Base-by-base conservation (phyloP, 2,888 invertebrate genomes). In the Cephus pygmeus region DNA sequence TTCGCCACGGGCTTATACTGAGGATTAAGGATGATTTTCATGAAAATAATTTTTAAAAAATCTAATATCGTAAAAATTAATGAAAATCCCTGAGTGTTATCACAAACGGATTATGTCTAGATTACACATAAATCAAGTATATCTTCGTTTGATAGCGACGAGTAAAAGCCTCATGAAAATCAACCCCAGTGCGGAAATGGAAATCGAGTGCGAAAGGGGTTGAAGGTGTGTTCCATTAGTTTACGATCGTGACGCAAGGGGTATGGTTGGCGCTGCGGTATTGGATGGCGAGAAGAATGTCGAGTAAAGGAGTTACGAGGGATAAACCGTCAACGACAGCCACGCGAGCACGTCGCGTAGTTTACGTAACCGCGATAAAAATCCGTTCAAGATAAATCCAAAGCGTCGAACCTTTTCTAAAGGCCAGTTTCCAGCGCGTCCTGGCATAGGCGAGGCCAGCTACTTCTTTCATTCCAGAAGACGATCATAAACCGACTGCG, bases 251-350 rank as follows among this genome's bases (percentile, higher is more conserved):
- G 56, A 56, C 23, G 56, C 56, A 23, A 56, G 56, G 56, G 56
- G 15, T 6, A 56, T 2, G 23, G 23, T 23, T 23, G 56, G 56
- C 56, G 56, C 56, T 56, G 56, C 9, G 23, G 56, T 56, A 56
- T 23, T 23, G 23, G 56, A 1, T 6, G 79, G 71, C 30, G 23
- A 71, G 6, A 35, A 35, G 9, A 71, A 11, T 30, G 9, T 71
- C 71, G 71, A 83, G 83, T 80, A 82, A 82, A 82, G 83, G 81
- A 83, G 83, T 81, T 82, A 83, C 81, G 80, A 75, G 69, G 79
- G 78, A 82, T 79, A 77, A 79, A 78, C 56, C 82, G 85, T 87
- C 86, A 85, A 81, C 83, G 82, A 81, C 85, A 83, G 82, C 69
- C 81, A 80, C 77, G 79, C 78, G 77, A 73, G 80, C 79, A 76